Conservation (phyloP, 2,797 vertebrate species). For the Gallirallus australis region DNA sequence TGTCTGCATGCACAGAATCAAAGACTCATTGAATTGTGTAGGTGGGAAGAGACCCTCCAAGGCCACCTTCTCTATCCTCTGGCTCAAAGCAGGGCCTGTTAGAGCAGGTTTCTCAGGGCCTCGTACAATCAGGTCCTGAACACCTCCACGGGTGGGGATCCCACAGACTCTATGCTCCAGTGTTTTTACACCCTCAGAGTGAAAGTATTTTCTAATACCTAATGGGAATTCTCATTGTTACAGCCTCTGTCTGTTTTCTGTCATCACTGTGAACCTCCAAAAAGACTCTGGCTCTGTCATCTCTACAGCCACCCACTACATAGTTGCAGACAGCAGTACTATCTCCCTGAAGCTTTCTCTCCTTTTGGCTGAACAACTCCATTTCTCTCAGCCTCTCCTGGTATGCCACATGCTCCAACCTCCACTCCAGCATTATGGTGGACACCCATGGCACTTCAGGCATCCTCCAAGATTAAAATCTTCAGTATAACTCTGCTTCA, state of each 20-base stretch:
- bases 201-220: not conserved
- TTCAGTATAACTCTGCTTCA: not conserved
- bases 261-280: not conserved
- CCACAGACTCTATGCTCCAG: not conserved
- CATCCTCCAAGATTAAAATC: not conserved
- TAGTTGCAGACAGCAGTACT: not conserved
- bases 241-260: not conserved
- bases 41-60: not conserved
- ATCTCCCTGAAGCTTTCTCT: not conserved
- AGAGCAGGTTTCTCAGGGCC: not conserved
- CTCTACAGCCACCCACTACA: not conserved
- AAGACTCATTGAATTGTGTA: not conserved
- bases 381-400: not conserved
- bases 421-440: not conserved
- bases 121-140: not conserved
- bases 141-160: not conserved
- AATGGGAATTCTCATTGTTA: not conserved
- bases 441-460: not conserved
- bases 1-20: not conserved
- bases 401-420: not conserved
- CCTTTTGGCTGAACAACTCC: not conserved
- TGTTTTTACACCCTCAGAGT: not conserved
- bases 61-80: not conserved
- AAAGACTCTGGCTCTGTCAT: not conserved
- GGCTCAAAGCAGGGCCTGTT: not conserved